Evolutionary conservation across 2,888 invertebrate genomes (phyloP).

Genomic region (Stenodera caucasica): DNA sequence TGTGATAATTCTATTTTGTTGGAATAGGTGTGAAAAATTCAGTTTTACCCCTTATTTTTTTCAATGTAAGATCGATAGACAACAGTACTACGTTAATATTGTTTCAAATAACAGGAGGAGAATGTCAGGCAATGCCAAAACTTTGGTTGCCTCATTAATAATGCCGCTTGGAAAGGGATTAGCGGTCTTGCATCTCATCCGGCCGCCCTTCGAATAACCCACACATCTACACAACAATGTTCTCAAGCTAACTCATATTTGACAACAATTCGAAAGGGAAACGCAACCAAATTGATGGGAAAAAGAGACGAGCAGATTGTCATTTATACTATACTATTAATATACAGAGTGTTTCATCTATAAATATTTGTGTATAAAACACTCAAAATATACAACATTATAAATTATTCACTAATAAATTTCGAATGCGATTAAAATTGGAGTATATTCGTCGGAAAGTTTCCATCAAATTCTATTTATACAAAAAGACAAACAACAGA

Average conservation of each 20-base stretch:
- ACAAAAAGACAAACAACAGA: not conserved
- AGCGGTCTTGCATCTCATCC: slow-evolving; percentile 41
- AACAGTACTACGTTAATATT: slow-evolving; percentile 42
- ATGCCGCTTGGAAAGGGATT: slow-evolving; percentile 46
- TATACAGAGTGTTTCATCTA: no score
- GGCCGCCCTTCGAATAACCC: slow-evolving; percentile 24
- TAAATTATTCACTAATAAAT: slow-evolving; percentile 36
- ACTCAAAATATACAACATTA: slow-evolving; percentile 38
- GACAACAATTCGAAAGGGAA: not conserved
- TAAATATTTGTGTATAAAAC: no score
- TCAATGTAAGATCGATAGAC: slow-evolving; percentile 34
- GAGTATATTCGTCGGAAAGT: not conserved
- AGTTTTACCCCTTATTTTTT: not conserved
- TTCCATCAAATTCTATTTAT: not conserved
- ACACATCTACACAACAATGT: not conserved
- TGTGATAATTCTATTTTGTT: not conserved
- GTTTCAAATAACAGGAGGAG: slow-evolving; percentile 38
- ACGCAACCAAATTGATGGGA: not conserved
- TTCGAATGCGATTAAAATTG: slow-evolving; percentile 14
- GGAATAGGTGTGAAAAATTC: not conserved
- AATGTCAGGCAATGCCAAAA: slow-evolving; percentile 40
- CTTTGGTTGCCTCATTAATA: slow-evolving; percentile 47
- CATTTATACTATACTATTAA: not conserved
- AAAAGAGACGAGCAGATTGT: not conserved
- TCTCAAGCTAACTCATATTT: slow-evolving; percentile 2